Base-by-base conservation (phyloP, 2,113 vertebrate species). In the Perca schrenkii region DNA sequence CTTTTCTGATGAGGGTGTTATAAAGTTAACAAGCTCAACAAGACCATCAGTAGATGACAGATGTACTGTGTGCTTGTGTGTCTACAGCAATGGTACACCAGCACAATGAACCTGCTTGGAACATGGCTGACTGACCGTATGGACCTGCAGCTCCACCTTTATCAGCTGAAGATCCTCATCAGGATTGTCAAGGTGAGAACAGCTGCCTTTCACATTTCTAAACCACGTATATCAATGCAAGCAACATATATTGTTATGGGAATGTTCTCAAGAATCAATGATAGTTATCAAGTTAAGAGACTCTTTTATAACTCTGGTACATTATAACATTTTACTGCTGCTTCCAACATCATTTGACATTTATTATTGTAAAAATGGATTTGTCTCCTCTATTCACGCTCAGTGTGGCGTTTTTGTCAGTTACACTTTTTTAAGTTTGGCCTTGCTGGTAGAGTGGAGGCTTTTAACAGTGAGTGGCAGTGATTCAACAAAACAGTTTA, bases 121-220 rank as follows among this genome's bases (percentile, higher is more conserved):
- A 98, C 97, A 58, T 99, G 98, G 98, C 90, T 99, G 91, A 99
- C 98, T 11, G 98, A 99, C 92, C 97, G 98, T 49, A 98, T 99
- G 98, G 98, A 99, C 95, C 95, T 99, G 76, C 98, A 99, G 94
- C 97, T 99, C 70, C 98, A 99, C 84, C 94, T 99, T 79, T 99
- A 99, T 92, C 98, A 99, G 65, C 95, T 99, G 92, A 99, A 99
- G 96, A 99, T 97, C 74, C 97, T 99, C 91, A 99, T 99, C 95
- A 96, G 98, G 95, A 93, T 96, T 57, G 97, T 99, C 40, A 99
- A 99, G 97, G 98, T 99, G 57, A 86, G 88, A 71, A 8, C 1
- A 0, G 25, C 6, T 25, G 0, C n/a, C 50, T 46, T 46, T 49
- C 10, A 25, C 8, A 4, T 76, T 61, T 62, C 7, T 31, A 52